Conservation (phyloP, 2,888 invertebrate genomes). For the Galerucella nymphaeae region DNA sequence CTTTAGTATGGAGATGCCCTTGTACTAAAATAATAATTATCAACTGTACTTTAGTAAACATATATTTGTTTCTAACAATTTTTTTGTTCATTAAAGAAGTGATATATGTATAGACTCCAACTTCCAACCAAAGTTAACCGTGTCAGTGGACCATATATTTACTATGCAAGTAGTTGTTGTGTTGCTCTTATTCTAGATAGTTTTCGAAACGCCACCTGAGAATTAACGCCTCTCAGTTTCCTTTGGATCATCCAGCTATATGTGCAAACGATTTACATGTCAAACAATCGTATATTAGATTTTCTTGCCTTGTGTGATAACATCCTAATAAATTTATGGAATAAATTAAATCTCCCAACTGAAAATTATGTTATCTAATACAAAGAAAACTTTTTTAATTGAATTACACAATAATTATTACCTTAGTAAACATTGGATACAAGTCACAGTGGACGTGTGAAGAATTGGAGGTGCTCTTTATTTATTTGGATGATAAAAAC, state of each 20-base stretch:
- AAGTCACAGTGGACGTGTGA: not conserved
- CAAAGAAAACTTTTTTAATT: slow-evolving; percentile 17
- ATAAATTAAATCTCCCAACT: slow-evolving; percentile 47
- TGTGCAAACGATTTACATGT: slow-evolving; percentile 54
- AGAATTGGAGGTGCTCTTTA: not conserved
- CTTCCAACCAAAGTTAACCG: slow-evolving; percentile 8
- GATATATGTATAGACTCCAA: not conserved
- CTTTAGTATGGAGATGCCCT: too few relatives aligned
- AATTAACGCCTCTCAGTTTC: slow-evolving; percentile 44
- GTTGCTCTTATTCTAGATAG: slow-evolving; percentile 31
- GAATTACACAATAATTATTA: slow-evolving; percentile 12
- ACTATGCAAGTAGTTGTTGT: slow-evolving; percentile 26
- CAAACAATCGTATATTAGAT: slow-evolving; percentile 56
- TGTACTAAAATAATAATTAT: too few relatives aligned
- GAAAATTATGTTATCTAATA: slow-evolving; percentile 29
- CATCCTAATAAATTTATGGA: slow-evolving; percentile 54
- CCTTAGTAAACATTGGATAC: not conserved
- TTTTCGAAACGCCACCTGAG: slow-evolving; percentile 38
- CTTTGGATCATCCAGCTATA: slow-evolving; percentile 50
- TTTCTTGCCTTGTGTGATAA: slow-evolving; percentile 52
- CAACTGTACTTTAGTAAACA: too few relatives aligned
- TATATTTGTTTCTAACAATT: not conserved
- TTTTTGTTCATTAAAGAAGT: not conserved
- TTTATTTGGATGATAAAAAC: too few relatives aligned
- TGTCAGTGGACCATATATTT: slow-evolving; percentile 25